Conservation (phyloP, 2,888 invertebrate species). For the Eremobia ochroleuca region DNA sequence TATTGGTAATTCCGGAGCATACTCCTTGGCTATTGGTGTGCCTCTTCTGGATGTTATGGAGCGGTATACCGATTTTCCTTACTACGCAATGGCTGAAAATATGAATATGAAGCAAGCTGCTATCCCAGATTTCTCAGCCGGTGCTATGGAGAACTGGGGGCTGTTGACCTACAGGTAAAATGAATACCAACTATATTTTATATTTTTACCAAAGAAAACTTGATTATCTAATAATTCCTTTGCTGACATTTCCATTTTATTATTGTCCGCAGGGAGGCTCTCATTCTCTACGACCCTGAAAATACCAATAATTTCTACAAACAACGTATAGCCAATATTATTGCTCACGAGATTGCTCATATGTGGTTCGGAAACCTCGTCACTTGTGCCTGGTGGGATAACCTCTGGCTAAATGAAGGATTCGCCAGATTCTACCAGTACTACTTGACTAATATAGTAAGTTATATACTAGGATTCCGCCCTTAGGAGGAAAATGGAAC, state of each 20-base stretch:
- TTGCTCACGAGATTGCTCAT: conserved; percentile 95
- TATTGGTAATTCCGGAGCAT: conserved; percentile 83
- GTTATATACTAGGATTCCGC: conserved; percentile 20
- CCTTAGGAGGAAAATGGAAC: background rate
- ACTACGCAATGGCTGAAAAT: conserved; percentile 88
- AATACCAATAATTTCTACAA: conserved; percentile 90
- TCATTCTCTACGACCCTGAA: conserved; percentile 87
- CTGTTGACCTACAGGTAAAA: conserved; percentile 93
- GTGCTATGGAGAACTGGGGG: conserved; percentile 97
- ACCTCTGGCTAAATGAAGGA: conserved; percentile 93
- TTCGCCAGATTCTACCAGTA: conserved; percentile 94
- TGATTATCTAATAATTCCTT: background rate
- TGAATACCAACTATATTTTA: background rate
- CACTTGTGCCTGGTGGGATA: conserved; percentile 94
- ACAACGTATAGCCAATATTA: conserved; percentile 92
- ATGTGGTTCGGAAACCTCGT: conserved; percentile 96
- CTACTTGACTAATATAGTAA: conserved; percentile 89
- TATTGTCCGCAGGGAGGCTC: conserved; percentile 89
- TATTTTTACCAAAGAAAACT: background rate
- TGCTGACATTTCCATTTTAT: background rate
- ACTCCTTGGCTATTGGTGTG: conserved; percentile 86
- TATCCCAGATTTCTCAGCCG: conserved; percentile 94
- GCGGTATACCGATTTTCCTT: conserved; percentile 89
- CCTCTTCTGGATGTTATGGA: conserved; percentile 89
- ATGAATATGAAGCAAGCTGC: conserved; percentile 93